Evolutionary conservation across 2,888 invertebrate genomes (phyloP), one percentile per base, ranked within the genome.

Genomic region (Salpingus planirostris): DNA sequence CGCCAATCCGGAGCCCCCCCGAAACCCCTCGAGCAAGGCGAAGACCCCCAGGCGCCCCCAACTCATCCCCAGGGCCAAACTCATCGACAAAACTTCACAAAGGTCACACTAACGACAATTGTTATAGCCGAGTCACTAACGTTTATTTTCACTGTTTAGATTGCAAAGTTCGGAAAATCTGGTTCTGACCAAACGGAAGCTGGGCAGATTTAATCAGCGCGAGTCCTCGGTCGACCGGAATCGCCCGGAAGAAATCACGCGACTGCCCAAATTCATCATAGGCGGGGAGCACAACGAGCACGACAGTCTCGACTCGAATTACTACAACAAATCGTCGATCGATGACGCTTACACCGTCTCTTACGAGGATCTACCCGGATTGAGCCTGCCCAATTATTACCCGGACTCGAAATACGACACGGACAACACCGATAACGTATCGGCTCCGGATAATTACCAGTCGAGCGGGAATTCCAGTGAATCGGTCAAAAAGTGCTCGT

Each of bases 41-140:
- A 71, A 73, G 18, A 18, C 5, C 18, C 18, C 18, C 18, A 37
- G 47, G 29, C 70, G 83, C 50, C 80, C 80, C 29, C 85, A 85
- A 64, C 69, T 86, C 35, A 86, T 86, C 64, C 86, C 86, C 36
- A 73, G 86, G 51, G 84, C 84, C 29, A 81, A 80, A 58, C 69
- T 86, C 43, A 81, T 83, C 53, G 82, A 83, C 12, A 47, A 38
- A 30, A 51, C n/a, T n/a, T n/a, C n/a, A n/a, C n/a, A n/a, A n/a
- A n/a, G n/a, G n/a, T n/a, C n/a, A n/a, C n/a, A n/a, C n/a, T n/a
- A n/a, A n/a, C n/a, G n/a, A n/a, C n/a, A n/a, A n/a, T n/a, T n/a
- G n/a, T n/a, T n/a, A n/a, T n/a, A n/a, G n/a, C n/a, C n/a, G n/a
- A n/a, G n/a, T n/a, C n/a, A n/a, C n/a, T n/a, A n/a, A n/a, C n/a